Base-by-base conservation (phyloP, 1,140 invertebrate species). In the Caenorhabditis briggsae region DNA sequence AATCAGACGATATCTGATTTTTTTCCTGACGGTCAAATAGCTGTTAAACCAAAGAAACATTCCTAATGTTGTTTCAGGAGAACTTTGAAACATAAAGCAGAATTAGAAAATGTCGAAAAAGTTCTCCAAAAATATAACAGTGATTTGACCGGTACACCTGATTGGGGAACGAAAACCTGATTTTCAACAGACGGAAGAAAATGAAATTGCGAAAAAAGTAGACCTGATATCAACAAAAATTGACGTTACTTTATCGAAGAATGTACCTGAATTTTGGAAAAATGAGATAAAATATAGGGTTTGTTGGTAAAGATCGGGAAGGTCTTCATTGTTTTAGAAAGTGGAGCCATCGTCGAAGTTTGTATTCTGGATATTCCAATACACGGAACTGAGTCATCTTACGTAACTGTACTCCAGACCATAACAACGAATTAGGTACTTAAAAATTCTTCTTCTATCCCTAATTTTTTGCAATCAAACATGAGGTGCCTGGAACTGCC, bases 211-310 rank as follows among this genome's bases (percentile, higher is more conserved):
- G 25, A 70, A 70, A 70, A 70, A 23, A 46, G 41, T 7, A 16
- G 56, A 70, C 41, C 64, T 70, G 64, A 46, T 70, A 70, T 70
- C 64, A 70, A 70, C 33, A 43, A 33, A 33, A 64, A 64, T 16
- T 25, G 59, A 9, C 23, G 5, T 25, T 64, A 64, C 25, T 64
- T 64, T 14, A 8, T 1, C 59, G 20, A 43, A n/a, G 16, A 46
- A 61, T 70, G 64, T 70, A 70, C 64, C 64, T 2, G 14, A 46
- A 70, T 14, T 18, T 14, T 7, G 41, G 8, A 25, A n/a, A 8
- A n/a, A 58, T 5, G n/a, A 8, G 14, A 58, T 58, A 50, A 14
- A 50, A 50, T 50, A 50, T 6, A 50, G 50, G 50, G 16, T 33
- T 33, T 33, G 33, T 33, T 33, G 33, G 33, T 3, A 33, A 33